Base-by-base conservation (phyloP, 2,113 vertebrate genomes). In the Eudorcas thomsonii region DNA sequence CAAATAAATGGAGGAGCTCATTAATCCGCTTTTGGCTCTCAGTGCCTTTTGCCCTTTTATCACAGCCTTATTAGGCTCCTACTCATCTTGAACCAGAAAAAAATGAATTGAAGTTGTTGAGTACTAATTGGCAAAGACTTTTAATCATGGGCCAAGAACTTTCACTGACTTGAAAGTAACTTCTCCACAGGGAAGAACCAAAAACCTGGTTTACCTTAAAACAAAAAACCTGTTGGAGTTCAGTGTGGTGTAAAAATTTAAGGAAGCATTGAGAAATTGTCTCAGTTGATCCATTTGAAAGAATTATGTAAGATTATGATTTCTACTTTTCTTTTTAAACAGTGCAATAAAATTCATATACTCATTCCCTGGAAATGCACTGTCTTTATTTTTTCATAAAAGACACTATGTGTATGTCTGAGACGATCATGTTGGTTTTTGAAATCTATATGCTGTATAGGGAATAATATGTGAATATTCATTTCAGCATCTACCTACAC, bases 21-120 rank as follows among this genome's bases (percentile, higher is more conserved):
- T 99, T 99, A 99, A 99, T 99, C 99, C 99, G 98, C 98, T 99
- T 99, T 99, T 99, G 99, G 99, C 99, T 98, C 99, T 98, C 91
- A 2, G 98, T 99, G 99, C 99, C 99, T 99, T 99, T 99, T 99
- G 99, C 99, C 99, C 99, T 99, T 99, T 99, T 99, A 99, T 99
- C 98, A 67, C 99, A 99, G 99, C 99, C 99, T 99, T 99, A 99
- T 99, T 99, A 99, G 99, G 99, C 99, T 99, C 99, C 99, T 99
- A 98, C 99, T 99, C 99, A 99, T 99, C 99, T 99, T 99, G 99
- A 99, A 99, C 98, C 98, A 95, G 98, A 98, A 97, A 96, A 97
- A 97, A 98, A 98, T 99, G 99, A 99, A 99, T 99, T 99, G 99
- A 98, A 98, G 99, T 99, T 98, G 99, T 99, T 98, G 98, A 99